Percentiles rank a stretch among this genome's conserved stretches.
Evolutionary conservation across 2,888 invertebrate species (phyloP).

Genomic region (Synanthedon vespiformis): DNA sequence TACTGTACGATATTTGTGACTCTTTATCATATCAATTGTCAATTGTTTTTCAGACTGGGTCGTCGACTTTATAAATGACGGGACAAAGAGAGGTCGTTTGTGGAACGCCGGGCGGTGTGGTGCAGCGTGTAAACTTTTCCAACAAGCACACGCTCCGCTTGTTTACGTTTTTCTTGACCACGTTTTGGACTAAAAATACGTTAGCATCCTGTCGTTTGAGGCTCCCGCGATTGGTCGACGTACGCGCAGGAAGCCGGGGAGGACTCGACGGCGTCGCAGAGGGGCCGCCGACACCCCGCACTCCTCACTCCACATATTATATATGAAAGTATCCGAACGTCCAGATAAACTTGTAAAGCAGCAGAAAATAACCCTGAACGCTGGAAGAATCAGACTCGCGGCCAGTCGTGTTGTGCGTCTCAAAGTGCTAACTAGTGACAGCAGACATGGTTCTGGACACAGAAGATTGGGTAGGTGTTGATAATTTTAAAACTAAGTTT

Average conservation of each 20-base stretch:
- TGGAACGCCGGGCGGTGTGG: slow-evolving; percentile 21
- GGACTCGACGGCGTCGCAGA: slow-evolving; percentile 32
- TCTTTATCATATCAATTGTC: no score
- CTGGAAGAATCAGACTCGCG: slow-evolving; percentile 51
- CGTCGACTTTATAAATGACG: no score
- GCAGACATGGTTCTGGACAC: slow-evolving; percentile 66
- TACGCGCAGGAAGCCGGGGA: slow-evolving; percentile 51
- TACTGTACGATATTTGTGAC: no score
- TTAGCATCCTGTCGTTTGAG: slow-evolving; percentile 67
- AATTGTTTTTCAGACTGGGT: no score
- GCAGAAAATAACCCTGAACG: slow-evolving; percentile 69
- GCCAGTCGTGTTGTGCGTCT: slow-evolving; percentile 71
- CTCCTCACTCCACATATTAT: slow-evolving; percentile 28
- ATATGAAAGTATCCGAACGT: slow-evolving; percentile 56
- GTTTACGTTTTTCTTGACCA: slow-evolving; percentile 66
- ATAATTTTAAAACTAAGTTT: neutral
- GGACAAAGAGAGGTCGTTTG: slow-evolving; percentile 7
- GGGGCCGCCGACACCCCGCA: slow-evolving; percentile 25
- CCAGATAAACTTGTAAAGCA: slow-evolving; percentile 45
- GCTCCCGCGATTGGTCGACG: slow-evolving; percentile 57
- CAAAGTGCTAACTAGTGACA: slow-evolving; percentile 68
- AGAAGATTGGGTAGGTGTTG: slow-evolving; percentile 64
- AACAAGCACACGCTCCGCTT: slow-evolving; percentile 36
- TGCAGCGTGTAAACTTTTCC: slow-evolving; percentile 31
- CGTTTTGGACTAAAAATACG: slow-evolving; percentile 66